Percentiles rank a stretch among this genome's conserved stretches.
Evolutionary conservation across 2,113 vertebrate genomes (phyloP).

Genomic region (Phyllostomus hastatus): DNA sequence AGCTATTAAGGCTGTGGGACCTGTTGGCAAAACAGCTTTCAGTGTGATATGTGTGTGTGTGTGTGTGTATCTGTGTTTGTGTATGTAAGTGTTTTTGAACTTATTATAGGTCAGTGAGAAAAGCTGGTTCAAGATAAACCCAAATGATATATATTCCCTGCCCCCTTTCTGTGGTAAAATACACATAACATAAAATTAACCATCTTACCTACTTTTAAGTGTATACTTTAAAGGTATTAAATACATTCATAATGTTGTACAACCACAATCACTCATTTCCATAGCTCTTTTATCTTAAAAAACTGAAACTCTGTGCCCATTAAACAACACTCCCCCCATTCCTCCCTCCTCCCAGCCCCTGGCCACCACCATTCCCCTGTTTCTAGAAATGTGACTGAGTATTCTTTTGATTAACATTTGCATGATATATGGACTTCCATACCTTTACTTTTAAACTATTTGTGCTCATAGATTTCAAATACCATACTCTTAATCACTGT

Average conservation of each 20-base stretch:
- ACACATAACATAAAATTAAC: not conserved
- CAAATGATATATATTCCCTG: not conserved
- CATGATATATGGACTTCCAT: not conserved
- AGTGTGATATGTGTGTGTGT: not conserved
- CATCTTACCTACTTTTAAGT: not conserved
- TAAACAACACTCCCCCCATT: not conserved
- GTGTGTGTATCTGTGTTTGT: no score
- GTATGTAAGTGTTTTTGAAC: not conserved
- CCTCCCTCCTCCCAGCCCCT: not conserved
- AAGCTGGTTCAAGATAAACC: not conserved
- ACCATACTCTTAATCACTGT: not conserved
- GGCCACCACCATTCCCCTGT: not conserved
- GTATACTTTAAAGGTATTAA: not conserved
- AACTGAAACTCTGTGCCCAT: not conserved
- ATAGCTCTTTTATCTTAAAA: not conserved
- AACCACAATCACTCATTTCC: not conserved
- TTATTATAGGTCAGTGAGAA: not conserved
- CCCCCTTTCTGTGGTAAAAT: not conserved
- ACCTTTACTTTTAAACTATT: not conserved
- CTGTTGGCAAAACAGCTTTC: not conserved
- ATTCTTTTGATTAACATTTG: not conserved
- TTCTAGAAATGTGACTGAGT: not conserved
- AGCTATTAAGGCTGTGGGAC: no score
- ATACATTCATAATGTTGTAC: not conserved
- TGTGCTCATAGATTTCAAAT: not conserved